phyloP scores from a whole-genome alignment of 2,888 invertebrate genomes.

The Dascillus cervinus region DNA sequence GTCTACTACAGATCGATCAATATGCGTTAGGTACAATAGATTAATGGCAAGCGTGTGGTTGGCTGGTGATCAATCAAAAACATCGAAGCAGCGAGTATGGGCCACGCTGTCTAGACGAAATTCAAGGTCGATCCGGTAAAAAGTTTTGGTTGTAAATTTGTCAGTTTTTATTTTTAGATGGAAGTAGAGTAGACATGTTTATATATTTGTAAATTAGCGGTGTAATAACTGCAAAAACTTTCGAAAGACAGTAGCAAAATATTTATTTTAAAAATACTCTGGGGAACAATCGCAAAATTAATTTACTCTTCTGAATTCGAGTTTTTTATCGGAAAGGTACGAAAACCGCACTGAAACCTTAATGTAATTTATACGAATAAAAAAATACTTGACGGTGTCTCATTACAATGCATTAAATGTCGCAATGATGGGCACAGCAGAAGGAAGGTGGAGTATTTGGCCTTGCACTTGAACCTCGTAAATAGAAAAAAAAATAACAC shows the following conservation, averaged over 20 bases:
- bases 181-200: too few species aligned
- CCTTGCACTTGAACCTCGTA: slow-evolving; percentile 37
- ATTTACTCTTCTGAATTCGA: too few species aligned
- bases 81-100: slow-evolving; percentile 18
- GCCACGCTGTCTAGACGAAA: slow-evolving; percentile 26
- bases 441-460: slow-evolving; percentile 22
- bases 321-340: too few species aligned
- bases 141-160: slow-evolving; percentile 12
- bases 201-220: too few species aligned
- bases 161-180: too few species aligned
- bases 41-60: slow-evolving; percentile 17
- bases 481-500: slow-evolving; percentile 21
- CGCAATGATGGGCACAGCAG: slow-evolving; percentile 12
- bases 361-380: too few species aligned
- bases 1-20: slow-evolving; percentile 13
- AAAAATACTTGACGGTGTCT: too few species aligned
- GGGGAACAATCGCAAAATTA: too few species aligned
- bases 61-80: slow-evolving; percentile 24
- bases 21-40: slow-evolving; percentile 15
- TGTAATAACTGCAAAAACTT: too few species aligned
- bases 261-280: too few species aligned
- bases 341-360: too few species aligned
- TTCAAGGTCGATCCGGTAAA: slow-evolving; percentile 18
- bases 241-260: too few species aligned
- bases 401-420: slow-evolving; percentile 10